Evolutionary conservation across 2,797 vertebrate species (phyloP).

Genomic region (Parambassis ranga): DNA sequence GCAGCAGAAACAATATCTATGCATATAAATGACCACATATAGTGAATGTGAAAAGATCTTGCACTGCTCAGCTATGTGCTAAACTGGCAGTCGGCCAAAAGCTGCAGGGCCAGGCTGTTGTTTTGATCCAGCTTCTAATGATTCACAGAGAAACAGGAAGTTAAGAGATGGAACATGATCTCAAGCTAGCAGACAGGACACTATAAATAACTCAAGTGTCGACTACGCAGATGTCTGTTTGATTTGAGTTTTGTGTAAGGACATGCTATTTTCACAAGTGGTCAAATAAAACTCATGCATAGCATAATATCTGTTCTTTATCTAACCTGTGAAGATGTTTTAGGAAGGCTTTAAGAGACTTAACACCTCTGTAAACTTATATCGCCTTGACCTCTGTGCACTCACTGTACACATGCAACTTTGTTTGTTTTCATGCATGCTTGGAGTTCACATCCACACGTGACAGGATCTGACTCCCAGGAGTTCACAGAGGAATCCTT

Average conservation of each 20-base stretch:
- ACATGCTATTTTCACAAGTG: not conserved
- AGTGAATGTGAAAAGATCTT: not conserved
- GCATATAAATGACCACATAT: not conserved
- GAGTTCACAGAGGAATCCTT: conserved; percentile 25
- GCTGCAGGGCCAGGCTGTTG: not conserved
- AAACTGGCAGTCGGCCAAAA: not conserved
- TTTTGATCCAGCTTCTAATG: conserved; percentile 22
- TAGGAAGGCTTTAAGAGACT: not conserved
- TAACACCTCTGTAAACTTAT: not conserved
- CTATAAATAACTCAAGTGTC: conserved; percentile 50
- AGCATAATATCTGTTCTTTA: not conserved
- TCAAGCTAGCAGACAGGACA: conserved; percentile 19
- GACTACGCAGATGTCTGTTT: conserved; percentile 27
- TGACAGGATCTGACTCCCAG: conserved; percentile 1
- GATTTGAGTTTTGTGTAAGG: conserved; percentile 34
- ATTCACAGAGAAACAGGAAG: conserved; percentile 51
- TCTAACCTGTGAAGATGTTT: not conserved
- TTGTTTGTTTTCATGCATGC: not conserved
- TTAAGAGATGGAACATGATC: conserved; percentile 26
- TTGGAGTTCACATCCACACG: conserved; percentile 11
- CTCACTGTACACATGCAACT: not conserved
- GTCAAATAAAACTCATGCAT: not conserved
- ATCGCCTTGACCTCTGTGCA: not conserved
- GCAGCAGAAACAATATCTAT: conserved; percentile 4
- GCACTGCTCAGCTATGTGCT: not conserved